Base-by-base conservation (phyloP, 1,140 invertebrate species). In the Phocides pigmalion region DNA sequence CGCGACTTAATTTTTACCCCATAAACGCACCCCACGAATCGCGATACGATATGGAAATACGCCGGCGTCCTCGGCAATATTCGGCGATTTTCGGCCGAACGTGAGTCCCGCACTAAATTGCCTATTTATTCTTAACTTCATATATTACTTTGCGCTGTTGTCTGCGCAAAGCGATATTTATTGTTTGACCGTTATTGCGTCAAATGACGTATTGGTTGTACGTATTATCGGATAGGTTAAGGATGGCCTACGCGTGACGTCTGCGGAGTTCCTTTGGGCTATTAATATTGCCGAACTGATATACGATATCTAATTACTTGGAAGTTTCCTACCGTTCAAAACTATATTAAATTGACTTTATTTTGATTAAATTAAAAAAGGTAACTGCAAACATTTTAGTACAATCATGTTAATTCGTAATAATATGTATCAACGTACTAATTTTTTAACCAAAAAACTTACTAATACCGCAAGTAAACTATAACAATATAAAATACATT, bases 111-210 rank as follows among this genome's bases (percentile, higher is more conserved):
- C 71, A 82, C 81, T 87, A 91, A 92, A 92, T 90, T 89, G 90
- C 91, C 91, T 92, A 91, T 92, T 92, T 92, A 92, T 92, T 91
- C 89, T 87, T 89, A 87, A 91, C 87, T 92, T 92, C 91, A 92
- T 92, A 92, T 92, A 92, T 92, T 92, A 92, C 88, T 89, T 90
- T 89, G 82, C 88, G 86, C 81, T 88, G 85, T 89, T 90, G 86
- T 90, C 88, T 90, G 85, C 82, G 85, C 86, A 89, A 90, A 90
- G 82, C 81, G 79, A 88, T 90, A 90, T 90, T 90, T 90, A 90
- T 90, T 84, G 85, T 89, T 86, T 84, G 88, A 87, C 88, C 84
- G 84, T 90, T 89, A 89, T 89, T 90, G 87, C 87, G 77, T 86
- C 84, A 74, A 84, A 90, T 90, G 87, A 90, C 84, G 85, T 84